phyloP scores from a whole-genome alignment of 1,140 invertebrate genomes.

The Teleogryllus occipitalis region DNA sequence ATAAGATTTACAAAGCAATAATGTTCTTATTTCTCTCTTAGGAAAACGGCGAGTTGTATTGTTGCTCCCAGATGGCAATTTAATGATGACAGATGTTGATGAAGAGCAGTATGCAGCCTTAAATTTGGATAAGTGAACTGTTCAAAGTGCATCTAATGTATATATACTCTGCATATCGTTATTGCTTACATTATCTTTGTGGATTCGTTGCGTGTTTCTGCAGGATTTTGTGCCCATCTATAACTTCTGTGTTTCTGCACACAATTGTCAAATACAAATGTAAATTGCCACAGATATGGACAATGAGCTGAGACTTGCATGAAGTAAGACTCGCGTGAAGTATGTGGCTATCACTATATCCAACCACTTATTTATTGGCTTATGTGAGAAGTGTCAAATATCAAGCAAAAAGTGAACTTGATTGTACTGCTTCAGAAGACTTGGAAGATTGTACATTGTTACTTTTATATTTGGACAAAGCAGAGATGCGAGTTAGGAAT shows the following conservation, averaged over 20 bases:
- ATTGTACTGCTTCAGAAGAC: background rate
- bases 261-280: background rate
- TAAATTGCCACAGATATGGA: background rate
- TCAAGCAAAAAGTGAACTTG: background rate
- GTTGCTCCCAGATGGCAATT: conserved; percentile 66
- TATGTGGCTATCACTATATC: background rate
- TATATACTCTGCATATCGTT: no score
- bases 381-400: background rate
- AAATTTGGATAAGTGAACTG: conserved; percentile 50
- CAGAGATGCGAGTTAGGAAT: background rate
- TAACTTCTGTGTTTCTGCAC: background rate
- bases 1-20: background rate
- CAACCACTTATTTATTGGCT: background rate
- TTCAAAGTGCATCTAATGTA: background rate
- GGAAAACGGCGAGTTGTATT: conserved; percentile 71
- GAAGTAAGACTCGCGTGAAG: background rate
- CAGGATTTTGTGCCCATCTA: background rate
- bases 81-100: conserved; percentile 76
- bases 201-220: background rate
- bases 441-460: background rate
- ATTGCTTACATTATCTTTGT: background rate
- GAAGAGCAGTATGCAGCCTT: conserved; percentile 70
- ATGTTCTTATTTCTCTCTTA: conserved; percentile 33
- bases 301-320: background rate
- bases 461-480: background rate